phyloP scores from a whole-genome alignment of 2,113 vertebrate genomes.

The Cheirogaleus medius region DNA sequence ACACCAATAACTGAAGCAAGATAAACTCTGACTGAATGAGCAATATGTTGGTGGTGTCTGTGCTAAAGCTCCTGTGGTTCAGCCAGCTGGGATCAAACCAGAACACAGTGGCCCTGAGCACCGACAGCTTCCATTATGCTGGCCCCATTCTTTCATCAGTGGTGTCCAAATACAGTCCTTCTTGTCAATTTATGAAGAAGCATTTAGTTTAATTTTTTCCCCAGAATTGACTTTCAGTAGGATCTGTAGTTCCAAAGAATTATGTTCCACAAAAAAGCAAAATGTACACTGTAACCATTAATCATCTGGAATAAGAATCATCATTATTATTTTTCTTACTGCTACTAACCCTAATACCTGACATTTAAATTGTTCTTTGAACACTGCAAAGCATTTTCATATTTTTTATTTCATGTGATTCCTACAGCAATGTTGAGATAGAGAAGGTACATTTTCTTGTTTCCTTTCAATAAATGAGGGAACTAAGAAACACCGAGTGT shows the following conservation, averaged over 20 bases:
- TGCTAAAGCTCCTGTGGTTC: background rate
- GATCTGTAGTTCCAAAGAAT: background rate
- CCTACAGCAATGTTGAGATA: background rate
- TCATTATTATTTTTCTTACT: background rate
- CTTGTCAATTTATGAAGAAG: conserved; percentile 26
- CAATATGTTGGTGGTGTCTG: conserved; percentile 20
- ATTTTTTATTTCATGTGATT: background rate
- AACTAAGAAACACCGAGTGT: background rate
- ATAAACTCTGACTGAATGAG: conserved; percentile 56
- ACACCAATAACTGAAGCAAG: conserved; percentile 55
- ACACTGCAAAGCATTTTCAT: background rate
- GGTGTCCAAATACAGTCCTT: background rate
- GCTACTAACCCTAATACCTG: background rate
- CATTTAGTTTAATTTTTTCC: conserved; percentile 33
- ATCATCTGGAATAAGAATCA: background rate
- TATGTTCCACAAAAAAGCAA: background rate
- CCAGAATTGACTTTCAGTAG: background rate
- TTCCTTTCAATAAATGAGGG: background rate
- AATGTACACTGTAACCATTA: background rate
- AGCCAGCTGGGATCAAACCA: conserved; percentile 40
- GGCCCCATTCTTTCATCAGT: conserved; percentile 36
- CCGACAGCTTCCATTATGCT: background rate
- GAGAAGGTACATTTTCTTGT: background rate
- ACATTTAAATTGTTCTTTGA: conserved; percentile 3
- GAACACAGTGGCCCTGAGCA: background rate